Base-by-base conservation (phyloP, 2,797 vertebrate species). In the Vipera latastei region DNA sequence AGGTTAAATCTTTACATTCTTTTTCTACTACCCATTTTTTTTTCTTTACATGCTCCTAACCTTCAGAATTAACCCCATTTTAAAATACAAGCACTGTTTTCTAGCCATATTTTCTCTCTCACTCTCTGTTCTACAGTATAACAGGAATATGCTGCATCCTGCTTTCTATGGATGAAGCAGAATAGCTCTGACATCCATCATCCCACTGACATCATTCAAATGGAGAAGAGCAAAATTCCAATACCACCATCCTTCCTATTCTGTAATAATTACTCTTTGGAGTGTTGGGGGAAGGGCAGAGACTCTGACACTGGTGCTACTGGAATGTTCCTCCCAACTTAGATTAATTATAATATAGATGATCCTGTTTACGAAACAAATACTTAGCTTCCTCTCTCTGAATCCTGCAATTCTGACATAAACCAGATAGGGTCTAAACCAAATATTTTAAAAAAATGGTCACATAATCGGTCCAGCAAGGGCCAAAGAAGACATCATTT, bases 1-100 rank as follows among this genome's bases (percentile, higher is more conserved):
- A 97, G 94, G 95, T 96, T 96, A 97, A 96, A 96, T 92, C 95
- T 86, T 92, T 90, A 86, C 89, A 89, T 95, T 96, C 91, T 94
- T 48, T 89, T 92, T 95, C 86, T 92, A 83, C 78, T 94, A 95
- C 93, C 88, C 56, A 94, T 53, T n/a, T 12, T 6, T 11, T 6
- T 87, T 92, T 89, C 93, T 87, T 93, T 89, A 86, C 88, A 92
- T 91, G n/a, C 88, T 96, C 94, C 95, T 90, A 96, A 92, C 86
- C 92, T 93, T 86, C 92, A 57, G n/a, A 92, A 78, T 92, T 92
- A 93, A 59, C 48, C 2, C 60, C 87, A 56, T 28, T 94, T 94
- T 94, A 28, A 16, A 94, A 89, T 69, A 89, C 1, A 55, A 92
- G 51, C 86, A 89, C 7, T 14, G 91, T 93, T 91, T 89, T 86